Conservation (phyloP, 2,797 vertebrate genomes). For the Malacoctenus gilli region DNA sequence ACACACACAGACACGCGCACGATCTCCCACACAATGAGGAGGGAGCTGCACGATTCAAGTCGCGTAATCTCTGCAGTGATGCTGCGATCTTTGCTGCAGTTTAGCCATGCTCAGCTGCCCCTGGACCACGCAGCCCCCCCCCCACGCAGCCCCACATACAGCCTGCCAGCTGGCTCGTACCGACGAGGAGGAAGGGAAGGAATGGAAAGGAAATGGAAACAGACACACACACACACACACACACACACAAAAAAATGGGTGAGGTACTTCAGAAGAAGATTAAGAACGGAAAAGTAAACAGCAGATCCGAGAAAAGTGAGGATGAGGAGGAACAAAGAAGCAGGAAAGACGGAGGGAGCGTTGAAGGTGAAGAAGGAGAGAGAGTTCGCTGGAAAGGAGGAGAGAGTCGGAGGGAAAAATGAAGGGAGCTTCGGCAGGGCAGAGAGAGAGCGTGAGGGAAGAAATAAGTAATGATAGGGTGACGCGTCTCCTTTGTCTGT, state of each 20-base stretch:
- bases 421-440: slow-evolving; percentile 32
- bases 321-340: slow-evolving; percentile 6
- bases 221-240: slow-evolving; percentile 14
- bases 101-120: slow-evolving; percentile 78
- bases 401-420: slow-evolving; percentile 31
- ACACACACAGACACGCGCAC: slow-evolving; percentile 10
- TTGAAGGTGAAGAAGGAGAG: slow-evolving; percentile 19
- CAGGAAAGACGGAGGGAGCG: too few relatives aligned
- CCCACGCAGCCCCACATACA: slow-evolving; percentile 60
- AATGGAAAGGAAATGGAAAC: slow-evolving; percentile 18
- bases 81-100: slow-evolving; percentile 78
- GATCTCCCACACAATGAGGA: slow-evolving; percentile 48
- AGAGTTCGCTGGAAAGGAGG: too few relatives aligned
- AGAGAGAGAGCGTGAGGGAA: slow-evolving; percentile 38
- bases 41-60: slow-evolving; percentile 59
- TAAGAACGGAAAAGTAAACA: slow-evolving; percentile 21
- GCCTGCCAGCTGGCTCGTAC: slow-evolving; percentile 65
- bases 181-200: slow-evolving; percentile 30
- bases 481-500: slow-evolving; percentile 57
- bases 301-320: slow-evolving; percentile 12
- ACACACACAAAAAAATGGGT: slow-evolving; percentile 21
- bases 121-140: slow-evolving; percentile 60
- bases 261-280: slow-evolving; percentile 11
- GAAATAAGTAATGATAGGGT: slow-evolving; percentile 69
- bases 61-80: slow-evolving; percentile 76